Base-by-base conservation (phyloP, 2,888 invertebrate genomes). In the Beris chalybata region DNA sequence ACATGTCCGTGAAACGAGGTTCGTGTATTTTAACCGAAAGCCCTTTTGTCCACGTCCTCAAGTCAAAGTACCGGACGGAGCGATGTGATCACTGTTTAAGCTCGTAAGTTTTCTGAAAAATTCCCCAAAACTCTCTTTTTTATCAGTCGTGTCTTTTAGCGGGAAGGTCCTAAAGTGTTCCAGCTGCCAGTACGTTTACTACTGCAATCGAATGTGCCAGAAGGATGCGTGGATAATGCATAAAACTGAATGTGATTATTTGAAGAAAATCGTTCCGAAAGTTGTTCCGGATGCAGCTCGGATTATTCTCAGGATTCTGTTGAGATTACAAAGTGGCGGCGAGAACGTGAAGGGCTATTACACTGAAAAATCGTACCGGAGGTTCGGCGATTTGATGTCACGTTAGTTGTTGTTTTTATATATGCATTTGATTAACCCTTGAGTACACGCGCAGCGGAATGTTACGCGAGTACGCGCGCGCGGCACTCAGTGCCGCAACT, bases 351-450 rank as follows among this genome's bases (percentile, higher is more conserved):
- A 86, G 65, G 86, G 88, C 1, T 90, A 87, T 78, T 91, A 92
- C 74, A 84, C 88, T 0, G 84, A 87, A 32, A 87, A 84, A 4
- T 85, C 85, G 11, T 92, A 85, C 72, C 83, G 93, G 65, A 89
- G 86, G 80, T 95, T 93, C 82, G 89, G 89, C 74, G 92, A 95
- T 80, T 81, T 95, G 29, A 93, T 94, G 92, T 92, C 95, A 58
- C 95, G 95, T 95, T 83, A 87, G 91, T 84, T 58, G 50, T n/a
- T n/a, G 22, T 22, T 22, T 22, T 22, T 61, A 38, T 9, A 22
- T 22, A 22, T 22, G 22, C 22, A 22, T 22, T 22, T 22, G 22
- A 22, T 22, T 22, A n/a, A n/a, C n/a, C n/a, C n/a, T n/a, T n/a
- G n/a, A n/a, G n/a, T n/a, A n/a, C n/a, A n/a, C n/a, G n/a, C n/a